Evolutionary conservation across 2,888 invertebrate genomes (phyloP), one percentile per base, ranked within the genome.

Genomic region (Cistogaster globosa): DNA sequence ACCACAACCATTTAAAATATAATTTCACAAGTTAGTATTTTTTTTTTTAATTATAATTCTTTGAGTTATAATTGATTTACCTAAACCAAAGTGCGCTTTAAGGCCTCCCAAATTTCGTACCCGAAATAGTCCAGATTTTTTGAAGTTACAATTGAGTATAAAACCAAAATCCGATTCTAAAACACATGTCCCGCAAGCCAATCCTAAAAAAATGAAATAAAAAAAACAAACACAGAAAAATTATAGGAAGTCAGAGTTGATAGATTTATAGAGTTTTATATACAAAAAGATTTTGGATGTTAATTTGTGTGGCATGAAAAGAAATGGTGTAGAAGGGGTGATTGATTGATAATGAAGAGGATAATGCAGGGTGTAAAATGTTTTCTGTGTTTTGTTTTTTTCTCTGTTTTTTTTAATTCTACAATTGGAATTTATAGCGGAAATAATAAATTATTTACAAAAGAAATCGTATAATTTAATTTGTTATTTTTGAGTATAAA

Each of bases 61-160:
- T 48, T 16, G 6, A 0, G 67, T 65, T 14, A 45, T 18, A n/a
- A 68, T 58, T 38, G 36, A 90, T 94, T 96, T 95, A 97, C 97
- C 97, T 94, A 97, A 94, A 93, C 97, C 97, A 92, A 97, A 95
- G 94, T 97, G 97, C 91, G 97, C 97, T 94, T 97, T 97, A 92
- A 97, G 94, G 89, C 97, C 97, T 92, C 97, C 97, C 90, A 97
- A 95, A 93, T 97, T 97, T 93, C 97, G 94, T 90, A 97, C 96
- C 91, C 97, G 95, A 94, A 97, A 97, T 90, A 97, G 95, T 89
- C 97, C 96, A 88, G 97, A 96, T 93, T 97, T 97, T 94, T 97
- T 97, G 95, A 97, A 97, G 92, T 97, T 97, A 94, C 97, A 97
- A 94, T 97, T 97, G 92, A 97, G 94, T 92, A 95, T 95, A 94